phyloP scores from a whole-genome alignment of 2,888 invertebrate genomes.

The Euclidia mi region DNA sequence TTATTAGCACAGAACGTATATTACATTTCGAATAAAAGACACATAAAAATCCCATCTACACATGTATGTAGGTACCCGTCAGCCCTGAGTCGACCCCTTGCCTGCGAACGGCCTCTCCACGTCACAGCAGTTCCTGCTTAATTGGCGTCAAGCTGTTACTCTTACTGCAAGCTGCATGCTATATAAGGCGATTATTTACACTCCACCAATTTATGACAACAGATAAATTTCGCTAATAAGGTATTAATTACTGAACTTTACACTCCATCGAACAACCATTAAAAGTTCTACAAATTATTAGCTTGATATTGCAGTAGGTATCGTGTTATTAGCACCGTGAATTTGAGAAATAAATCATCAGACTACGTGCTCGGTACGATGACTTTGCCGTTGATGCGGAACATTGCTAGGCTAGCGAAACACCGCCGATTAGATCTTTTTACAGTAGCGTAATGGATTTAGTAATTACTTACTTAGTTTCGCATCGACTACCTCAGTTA shows the following conservation, averaged over 20 bases:
- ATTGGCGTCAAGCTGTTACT: slow-evolving; percentile 66
- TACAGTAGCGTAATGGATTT: slow-evolving; percentile 6
- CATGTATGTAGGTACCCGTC: slow-evolving; percentile 2
- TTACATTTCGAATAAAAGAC: too few relatives aligned
- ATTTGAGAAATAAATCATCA: slow-evolving; percentile 30
- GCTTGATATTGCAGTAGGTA: slow-evolving; percentile 37
- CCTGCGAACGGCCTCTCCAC: slow-evolving; percentile 28
- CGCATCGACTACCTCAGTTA: neutral
- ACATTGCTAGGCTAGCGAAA: slow-evolving; percentile 18
- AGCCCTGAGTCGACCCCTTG: slow-evolving; percentile 46
- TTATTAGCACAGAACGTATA: too few relatives aligned
- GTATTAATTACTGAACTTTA: slow-evolving; percentile 53
- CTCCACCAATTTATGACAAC: slow-evolving; percentile 57
- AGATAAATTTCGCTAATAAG: slow-evolving; percentile 52
- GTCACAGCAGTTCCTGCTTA: slow-evolving; percentile 51
- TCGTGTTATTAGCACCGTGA: slow-evolving; percentile 30
- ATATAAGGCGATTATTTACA: slow-evolving; percentile 63
- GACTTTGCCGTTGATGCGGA: slow-evolving; percentile 11
- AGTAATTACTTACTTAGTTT: slow-evolving; percentile 8
- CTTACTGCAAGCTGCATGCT: slow-evolving; percentile 55
- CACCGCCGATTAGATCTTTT: slow-evolving; percentile 10
- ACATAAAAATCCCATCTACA: neutral
- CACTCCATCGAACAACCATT: slow-evolving; percentile 37
- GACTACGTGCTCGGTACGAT: slow-evolving; percentile 13
- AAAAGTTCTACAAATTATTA: slow-evolving; percentile 45